Evolutionary conservation across 2,888 invertebrate species (phyloP).

Genomic region (Drosophila silvestris): DNA sequence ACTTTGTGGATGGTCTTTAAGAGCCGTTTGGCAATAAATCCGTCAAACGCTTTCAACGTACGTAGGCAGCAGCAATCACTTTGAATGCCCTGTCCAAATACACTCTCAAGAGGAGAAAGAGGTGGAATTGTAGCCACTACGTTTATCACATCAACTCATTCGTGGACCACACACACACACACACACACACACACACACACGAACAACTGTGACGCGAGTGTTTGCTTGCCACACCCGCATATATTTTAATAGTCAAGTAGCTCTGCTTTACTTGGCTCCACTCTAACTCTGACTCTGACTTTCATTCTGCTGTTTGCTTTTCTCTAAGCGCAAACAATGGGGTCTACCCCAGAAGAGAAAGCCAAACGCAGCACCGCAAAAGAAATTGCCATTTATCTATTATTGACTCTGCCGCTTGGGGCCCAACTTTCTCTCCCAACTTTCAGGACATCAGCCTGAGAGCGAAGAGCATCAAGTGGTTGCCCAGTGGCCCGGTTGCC

Average conservation of each 20-base stretch:
- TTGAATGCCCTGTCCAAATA: conserved; percentile 52
- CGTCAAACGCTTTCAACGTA: conserved; percentile 45
- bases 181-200: conserved; percentile 3
- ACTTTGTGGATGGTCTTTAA: conserved; percentile 2
- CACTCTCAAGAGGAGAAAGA: neutral
- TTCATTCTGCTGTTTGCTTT: conserved; percentile 54
- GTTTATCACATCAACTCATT: conserved; percentile 61
- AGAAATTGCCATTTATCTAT: conserved; percentile 79
- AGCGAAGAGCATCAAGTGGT: conserved; percentile 72
- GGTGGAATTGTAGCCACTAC: conserved; percentile 55
- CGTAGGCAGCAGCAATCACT: conserved; percentile 62
- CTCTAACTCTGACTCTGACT: neutral
- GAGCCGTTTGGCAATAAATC: conserved; percentile 47
- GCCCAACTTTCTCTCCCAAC: conserved; percentile 19
- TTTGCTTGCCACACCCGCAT: conserved; percentile 58
- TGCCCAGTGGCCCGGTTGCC: conserved; percentile 17
- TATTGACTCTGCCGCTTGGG: conserved; percentile 68
- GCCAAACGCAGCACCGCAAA: conserved; percentile 52
- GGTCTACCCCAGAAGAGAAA: conserved; percentile 19
- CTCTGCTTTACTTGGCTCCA: conserved; percentile 15
- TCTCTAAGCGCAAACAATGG: conserved; percentile 71
- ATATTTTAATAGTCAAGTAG: conserved; percentile 80
- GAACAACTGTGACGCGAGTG: neutral
- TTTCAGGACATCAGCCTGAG: conserved; percentile 19
- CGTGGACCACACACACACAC: conserved; percentile 3